phyloP scores from a whole-genome alignment of 2,888 invertebrate species.

The Agonopterix subpropinquella region DNA sequence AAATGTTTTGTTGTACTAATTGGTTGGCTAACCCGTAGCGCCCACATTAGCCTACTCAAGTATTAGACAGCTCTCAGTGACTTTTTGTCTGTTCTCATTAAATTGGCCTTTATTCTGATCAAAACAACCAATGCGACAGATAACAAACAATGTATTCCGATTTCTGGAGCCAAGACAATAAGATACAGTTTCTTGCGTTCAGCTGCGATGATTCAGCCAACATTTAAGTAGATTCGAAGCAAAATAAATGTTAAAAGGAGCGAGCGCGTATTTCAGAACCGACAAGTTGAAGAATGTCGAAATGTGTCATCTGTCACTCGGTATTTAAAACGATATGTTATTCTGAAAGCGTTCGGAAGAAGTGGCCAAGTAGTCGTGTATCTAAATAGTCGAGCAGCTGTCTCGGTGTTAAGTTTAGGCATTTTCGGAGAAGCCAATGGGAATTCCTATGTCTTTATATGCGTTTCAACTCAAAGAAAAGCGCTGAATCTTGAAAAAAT shows the following conservation, averaged over 20 bases:
- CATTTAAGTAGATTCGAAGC: conserved; percentile 31
- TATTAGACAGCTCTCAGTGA: conserved; percentile 40
- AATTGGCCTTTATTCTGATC: conserved; percentile 34
- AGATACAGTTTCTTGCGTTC: conserved; percentile 21
- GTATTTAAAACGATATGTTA: conserved; percentile 74
- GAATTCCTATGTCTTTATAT: conserved; percentile 42
- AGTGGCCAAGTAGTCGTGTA: conserved; percentile 47
- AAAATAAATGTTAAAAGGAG: conserved; percentile 57
- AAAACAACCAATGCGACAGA: conserved; percentile 19
- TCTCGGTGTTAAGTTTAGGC: conserved; percentile 49
- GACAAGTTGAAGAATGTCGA: conserved; percentile 75
- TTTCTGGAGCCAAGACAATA: conserved; percentile 24
- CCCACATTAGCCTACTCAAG: conserved; percentile 42
- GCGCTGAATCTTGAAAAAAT: conserved; percentile 29
- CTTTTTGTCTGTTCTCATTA: conserved; percentile 56
- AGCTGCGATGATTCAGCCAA: conserved; percentile 21
- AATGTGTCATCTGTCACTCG: conserved; percentile 75
- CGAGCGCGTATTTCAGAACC: conserved; percentile 61
- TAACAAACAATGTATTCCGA: conserved; percentile 14
- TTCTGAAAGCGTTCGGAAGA: conserved; percentile 52
- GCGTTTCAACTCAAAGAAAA: conserved; percentile 28
- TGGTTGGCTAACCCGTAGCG: conserved; percentile 44
- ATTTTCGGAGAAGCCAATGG: conserved; percentile 50
- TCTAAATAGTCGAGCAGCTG: conserved; percentile 67
- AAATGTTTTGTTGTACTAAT: conserved; percentile 23